Evolutionary conservation across 2,888 invertebrate genomes (phyloP).

Genomic region (Drosophila quinaria): DNA sequence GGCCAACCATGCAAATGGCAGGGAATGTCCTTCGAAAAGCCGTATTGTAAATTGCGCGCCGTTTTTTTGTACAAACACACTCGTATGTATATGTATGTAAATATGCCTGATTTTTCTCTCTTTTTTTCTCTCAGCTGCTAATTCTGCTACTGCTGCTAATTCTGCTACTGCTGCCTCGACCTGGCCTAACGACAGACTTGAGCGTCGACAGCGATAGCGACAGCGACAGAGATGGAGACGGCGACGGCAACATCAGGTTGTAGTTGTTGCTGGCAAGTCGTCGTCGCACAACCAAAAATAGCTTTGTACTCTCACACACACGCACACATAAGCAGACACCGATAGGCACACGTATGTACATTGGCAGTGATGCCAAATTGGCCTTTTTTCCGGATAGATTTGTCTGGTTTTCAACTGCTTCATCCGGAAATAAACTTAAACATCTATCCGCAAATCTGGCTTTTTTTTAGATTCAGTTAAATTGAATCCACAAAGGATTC

Average conservation of each 20-base stretch:
- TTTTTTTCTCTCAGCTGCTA: conserved; percentile 23
- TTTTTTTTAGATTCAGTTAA: no score
- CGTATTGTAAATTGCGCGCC: conserved; percentile 36
- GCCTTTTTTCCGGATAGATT: no score
- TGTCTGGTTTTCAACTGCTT: no score
- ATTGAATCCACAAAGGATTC: no score
- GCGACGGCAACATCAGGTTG: conserved; percentile 53
- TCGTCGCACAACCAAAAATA: conserved; percentile 53
- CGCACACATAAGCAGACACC: conserved; percentile 19
- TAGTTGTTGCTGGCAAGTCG: conserved; percentile 42
- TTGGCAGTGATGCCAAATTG: no score
- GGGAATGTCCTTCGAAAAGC: conserved; percentile 37
- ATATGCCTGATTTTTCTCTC: conserved; percentile 7
- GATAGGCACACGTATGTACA: background rate
- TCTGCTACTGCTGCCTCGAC: conserved; percentile 47
- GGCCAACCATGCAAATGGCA: conserved; percentile 3
- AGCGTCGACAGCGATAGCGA: conserved; percentile 21
- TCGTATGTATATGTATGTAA: background rate
- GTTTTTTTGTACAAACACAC: conserved; percentile 18
- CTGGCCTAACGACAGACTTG: conserved; percentile 57
- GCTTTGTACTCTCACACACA: conserved; percentile 43
- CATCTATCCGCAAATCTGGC: no score
- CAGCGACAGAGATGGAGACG: conserved; percentile 9
- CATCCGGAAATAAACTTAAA: no score
- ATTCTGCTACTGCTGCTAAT: conserved; percentile 16